Evolutionary conservation across 2,888 invertebrate genomes (phyloP).

Genomic region (Eristalis pertinax): DNA sequence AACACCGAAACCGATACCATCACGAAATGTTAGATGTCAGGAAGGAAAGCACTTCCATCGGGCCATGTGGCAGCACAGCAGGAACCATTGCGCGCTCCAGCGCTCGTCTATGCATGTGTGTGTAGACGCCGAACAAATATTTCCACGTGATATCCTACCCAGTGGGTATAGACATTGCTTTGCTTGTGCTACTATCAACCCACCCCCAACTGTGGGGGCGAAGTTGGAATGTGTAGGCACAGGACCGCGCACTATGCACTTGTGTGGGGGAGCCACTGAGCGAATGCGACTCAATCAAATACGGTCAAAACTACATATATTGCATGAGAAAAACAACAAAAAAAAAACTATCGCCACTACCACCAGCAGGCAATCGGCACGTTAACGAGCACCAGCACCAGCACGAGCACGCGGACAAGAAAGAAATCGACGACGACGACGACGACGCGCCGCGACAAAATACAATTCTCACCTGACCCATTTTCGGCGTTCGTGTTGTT

Average conservation of each 20-base stretch:
- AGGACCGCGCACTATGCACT: conserved; percentile 36
- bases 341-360: conserved; percentile 4
- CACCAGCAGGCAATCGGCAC: background rate
- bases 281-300: conserved; percentile 24
- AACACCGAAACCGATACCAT: background rate
- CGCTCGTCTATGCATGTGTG: background rate
- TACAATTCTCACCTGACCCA: conserved; percentile 65
- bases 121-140: conserved; percentile 16
- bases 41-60: background rate
- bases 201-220: background rate
- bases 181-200: background rate
- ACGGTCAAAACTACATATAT: conserved; percentile 51
- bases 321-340: conserved; percentile 5
- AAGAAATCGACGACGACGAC: conserved; percentile 10
- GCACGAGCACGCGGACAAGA: conserved; percentile 5
- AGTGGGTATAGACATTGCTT: conserved; percentile 37
- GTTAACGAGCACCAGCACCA: background rate
- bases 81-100: background rate
- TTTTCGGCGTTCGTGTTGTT: conserved; percentile 50
- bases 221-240: background rate
- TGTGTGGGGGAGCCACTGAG: conserved; percentile 43
- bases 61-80: background rate
- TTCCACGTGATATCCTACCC: conserved; percentile 48
- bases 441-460: background rate
- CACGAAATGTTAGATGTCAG: background rate